phyloP scores from a whole-genome alignment of 2,113 vertebrate genomes.

The Peucedramus taeniatus region DNA sequence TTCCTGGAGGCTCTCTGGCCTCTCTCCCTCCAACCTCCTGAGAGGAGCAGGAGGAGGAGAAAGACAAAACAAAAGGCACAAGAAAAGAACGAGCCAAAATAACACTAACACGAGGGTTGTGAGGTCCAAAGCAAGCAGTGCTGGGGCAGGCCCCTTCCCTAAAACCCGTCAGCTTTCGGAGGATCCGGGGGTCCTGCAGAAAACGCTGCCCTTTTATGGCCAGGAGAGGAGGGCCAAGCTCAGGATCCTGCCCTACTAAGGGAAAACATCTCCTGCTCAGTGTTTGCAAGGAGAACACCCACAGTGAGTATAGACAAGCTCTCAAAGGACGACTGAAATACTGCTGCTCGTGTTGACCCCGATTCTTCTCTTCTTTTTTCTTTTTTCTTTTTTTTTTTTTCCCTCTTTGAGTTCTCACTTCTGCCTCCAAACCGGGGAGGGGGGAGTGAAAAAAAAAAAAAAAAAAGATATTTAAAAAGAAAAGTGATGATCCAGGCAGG shows the following conservation, averaged over 20 bases:
- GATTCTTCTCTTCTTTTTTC: neutral
- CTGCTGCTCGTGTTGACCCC: neutral
- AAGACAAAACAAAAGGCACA: slow-evolving; percentile 49
- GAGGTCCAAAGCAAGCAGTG: neutral
- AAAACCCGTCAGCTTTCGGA: neutral
- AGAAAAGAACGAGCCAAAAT: neutral
- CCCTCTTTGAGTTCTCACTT: neutral
- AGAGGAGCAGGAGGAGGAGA: slow-evolving; percentile 19
- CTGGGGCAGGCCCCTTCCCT: neutral
- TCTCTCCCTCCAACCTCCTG: slow-evolving; percentile 11
- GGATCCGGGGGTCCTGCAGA: neutral
- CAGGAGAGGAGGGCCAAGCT: neutral
- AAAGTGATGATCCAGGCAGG: neutral
- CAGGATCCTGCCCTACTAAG: slow-evolving; percentile 49
- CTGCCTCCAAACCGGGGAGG: neutral
- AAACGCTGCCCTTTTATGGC: slow-evolving; percentile 48
- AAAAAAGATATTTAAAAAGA: too few species aligned
- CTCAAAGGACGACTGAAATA: neutral
- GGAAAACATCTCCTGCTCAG: neutral
- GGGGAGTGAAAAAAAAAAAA: accelerated
- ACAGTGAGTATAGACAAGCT: neutral
- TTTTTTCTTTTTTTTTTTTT: accelerated
- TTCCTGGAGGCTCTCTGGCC: slow-evolving; percentile 55
- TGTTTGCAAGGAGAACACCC: slow-evolving; percentile 28
- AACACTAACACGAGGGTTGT: neutral